Base-by-base conservation (phyloP, 2,888 invertebrate genomes). In the Protula sp. region DNA sequence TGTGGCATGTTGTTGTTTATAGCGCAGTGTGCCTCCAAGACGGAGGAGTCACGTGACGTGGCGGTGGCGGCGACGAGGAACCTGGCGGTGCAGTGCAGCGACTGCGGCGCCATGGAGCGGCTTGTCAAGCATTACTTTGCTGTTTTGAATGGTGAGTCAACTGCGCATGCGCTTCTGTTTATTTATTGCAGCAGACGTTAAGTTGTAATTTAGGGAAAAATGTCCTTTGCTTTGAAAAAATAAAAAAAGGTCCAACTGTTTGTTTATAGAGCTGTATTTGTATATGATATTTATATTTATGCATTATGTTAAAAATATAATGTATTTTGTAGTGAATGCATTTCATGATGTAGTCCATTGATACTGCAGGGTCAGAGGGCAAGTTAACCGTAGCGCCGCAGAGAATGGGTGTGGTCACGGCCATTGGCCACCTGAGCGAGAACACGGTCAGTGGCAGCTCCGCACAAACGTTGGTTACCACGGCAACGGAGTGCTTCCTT, bases 361-460 rank as follows among this genome's bases (percentile, higher is more conserved):
- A n/a, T n/a, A n/a, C n/a, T 38, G 9, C 38, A 82, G 82, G 94
- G 19, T 88, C 91, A 3, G 89, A 92, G 79, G 94, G 94, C 5
- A 95, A 95, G 80, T 85, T 95, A 55, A 91, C 91, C 14, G 87
- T 93, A 56, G 87, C 89, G 38, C 90, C 91, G 67, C 92, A 94
- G 78, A 91, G 94, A 81, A 88, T 93, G 27, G 89, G 90, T 61
- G 88, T 95, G 19, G 82, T 94, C 9, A 77, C 78, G 60, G 90
- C 88, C 47, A 87, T 89, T 56, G 91, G 90, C 19, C 87, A 87
- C 77, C 83, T 91, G 57, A 88, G 88, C 73, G 85, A 84, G 62
- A 88, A 92, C 74, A 85, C 85, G 2, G 87, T 90, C 5, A 77
- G 85, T 2, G 85, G 85, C 1, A 83, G 83, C 27, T 70, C 77